Conservation (phyloP, 2,113 vertebrate species). For the Vimba vimba region DNA sequence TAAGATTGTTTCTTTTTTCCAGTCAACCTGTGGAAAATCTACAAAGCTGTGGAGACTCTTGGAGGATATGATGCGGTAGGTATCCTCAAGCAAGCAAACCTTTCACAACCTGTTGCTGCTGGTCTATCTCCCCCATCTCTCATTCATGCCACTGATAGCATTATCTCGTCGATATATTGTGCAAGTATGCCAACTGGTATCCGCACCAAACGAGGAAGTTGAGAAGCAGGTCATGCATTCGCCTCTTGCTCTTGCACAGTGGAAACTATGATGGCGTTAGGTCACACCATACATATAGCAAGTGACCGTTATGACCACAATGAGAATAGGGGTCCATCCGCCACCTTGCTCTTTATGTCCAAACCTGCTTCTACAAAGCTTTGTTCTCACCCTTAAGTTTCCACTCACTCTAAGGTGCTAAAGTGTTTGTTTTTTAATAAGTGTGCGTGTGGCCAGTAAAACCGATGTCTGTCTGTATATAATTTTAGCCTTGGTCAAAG, state of each 20-base stretch:
- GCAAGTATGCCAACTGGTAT: constrained; percentile 19
- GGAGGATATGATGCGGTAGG: constrained; percentile 94
- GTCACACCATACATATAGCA: constrained; percentile 15
- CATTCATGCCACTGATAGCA: background rate
- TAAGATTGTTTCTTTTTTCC: constrained; percentile 45
- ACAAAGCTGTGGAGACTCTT: constrained; percentile 90
- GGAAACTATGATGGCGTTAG: constrained; percentile 56
- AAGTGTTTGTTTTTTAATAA: background rate
- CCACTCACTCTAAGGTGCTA: constrained; percentile 34
- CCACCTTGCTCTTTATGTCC: background rate
- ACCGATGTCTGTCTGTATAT: background rate
- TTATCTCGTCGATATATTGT: constrained; percentile 13
- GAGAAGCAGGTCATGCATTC: constrained; percentile 33
- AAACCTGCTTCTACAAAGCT: constrained; percentile 14
- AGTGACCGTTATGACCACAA: constrained; percentile 63
- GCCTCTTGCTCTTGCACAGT: constrained; percentile 34
- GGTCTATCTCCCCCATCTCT: background rate
- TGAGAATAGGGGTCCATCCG: constrained; percentile 46
- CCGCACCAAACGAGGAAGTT: constrained; percentile 7
- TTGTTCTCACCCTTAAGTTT: constrained; percentile 48
- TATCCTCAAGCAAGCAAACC: constrained; percentile 13
- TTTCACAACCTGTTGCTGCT: background rate
- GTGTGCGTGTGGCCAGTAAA: constrained; percentile 16
- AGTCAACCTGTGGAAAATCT: constrained; percentile 97
- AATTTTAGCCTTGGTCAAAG: constrained; percentile 20